phyloP scores from a whole-genome alignment of 1,140 invertebrate species.

The Drosophila serrata region DNA sequence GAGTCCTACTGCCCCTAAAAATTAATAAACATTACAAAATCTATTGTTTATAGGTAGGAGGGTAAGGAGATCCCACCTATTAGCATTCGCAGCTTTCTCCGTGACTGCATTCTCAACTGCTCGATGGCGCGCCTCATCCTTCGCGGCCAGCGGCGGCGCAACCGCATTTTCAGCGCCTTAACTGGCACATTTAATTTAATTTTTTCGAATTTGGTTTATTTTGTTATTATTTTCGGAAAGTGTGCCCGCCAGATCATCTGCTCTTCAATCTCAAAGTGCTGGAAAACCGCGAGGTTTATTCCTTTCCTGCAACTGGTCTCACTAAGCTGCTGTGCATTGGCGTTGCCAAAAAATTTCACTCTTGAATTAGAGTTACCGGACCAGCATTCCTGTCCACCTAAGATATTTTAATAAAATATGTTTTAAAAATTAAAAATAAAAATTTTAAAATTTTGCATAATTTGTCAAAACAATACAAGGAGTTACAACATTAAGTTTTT shows the following conservation, averaged over 20 bases:
- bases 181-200: conserved; percentile 8
- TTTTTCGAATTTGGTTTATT: not conserved
- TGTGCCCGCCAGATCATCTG: not conserved
- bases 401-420: no score
- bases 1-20: conserved; percentile 35
- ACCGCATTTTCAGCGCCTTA: conserved; percentile 51
- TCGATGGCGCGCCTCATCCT: conserved; percentile 72
- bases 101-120: conserved; percentile 65
- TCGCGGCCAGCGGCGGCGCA: conserved; percentile 72
- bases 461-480: no score
- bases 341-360: not conserved
- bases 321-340: not conserved
- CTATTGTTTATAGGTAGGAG: not conserved
- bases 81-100: conserved; percentile 51
- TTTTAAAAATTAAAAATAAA: no score
- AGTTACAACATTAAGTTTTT: no score
- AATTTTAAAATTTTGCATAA: no score
- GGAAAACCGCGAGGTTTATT: not conserved
- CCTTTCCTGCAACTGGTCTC: not conserved
- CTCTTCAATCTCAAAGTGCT: not conserved
- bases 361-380: no score
- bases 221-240: conserved; percentile 8
- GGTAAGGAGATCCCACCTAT: conserved; percentile 1
- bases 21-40: not conserved
- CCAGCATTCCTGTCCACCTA: no score